Conservation (phyloP, 53 echinoderm and acorn worm genomes). For the Arbacia lixula region DNA sequence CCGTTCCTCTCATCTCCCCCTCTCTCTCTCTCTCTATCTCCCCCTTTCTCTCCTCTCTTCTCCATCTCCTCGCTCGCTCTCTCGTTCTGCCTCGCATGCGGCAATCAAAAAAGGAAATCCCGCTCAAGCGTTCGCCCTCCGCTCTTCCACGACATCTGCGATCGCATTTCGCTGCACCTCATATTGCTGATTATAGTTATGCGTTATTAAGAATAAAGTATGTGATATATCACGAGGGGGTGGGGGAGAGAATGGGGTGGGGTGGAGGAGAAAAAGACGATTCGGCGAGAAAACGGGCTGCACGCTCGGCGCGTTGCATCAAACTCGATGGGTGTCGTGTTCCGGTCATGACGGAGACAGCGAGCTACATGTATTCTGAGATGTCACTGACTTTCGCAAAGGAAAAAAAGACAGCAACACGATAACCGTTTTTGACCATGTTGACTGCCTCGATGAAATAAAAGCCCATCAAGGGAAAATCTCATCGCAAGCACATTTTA, state of each 20-base stretch:
- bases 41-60: not conserved
- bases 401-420: too few relatives aligned
- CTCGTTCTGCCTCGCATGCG: conserved; percentile 14
- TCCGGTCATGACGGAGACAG: too few relatives aligned
- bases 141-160: conserved; percentile 42
- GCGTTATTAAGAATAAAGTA: conserved; percentile 59
- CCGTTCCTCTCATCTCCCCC: not conserved
- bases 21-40: not conserved
- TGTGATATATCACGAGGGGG: conserved; percentile 38
- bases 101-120: conserved; percentile 48
- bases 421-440: too few relatives aligned
- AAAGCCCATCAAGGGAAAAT: too few relatives aligned
- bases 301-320: conserved; percentile 17
- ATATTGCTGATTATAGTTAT: conserved; percentile 55
- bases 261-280: not conserved
- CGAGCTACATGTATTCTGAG: too few relatives aligned
- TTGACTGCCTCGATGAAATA: too few relatives aligned
- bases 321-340: conserved; percentile 18
- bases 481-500: too few relatives aligned
- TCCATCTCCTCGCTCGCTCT: not conserved
- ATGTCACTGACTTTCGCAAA: too few relatives aligned
- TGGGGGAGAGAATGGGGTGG: not conserved
- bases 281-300: conserved; percentile 21
- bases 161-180: conserved; percentile 49
- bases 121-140: conserved; percentile 15